phyloP scores from a whole-genome alignment of 2,797 vertebrate genomes.

The Callimico goeldii region DNA sequence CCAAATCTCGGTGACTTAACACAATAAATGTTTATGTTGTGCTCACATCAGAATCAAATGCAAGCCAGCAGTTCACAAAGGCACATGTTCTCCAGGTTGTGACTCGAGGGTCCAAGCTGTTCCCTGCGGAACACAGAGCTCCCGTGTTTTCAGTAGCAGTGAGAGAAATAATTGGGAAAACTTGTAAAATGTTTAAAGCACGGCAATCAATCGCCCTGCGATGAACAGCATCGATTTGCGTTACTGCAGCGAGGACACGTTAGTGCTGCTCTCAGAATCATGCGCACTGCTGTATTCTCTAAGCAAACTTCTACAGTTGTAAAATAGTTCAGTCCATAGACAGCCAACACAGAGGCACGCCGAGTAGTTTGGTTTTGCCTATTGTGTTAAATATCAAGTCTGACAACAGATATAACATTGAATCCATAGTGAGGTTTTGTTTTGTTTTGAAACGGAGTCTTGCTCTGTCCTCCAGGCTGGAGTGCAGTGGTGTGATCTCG shows the following conservation, averaged over 20 bases:
- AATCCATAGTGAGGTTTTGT: neutral
- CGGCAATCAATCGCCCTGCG: neutral
- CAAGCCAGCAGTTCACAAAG: neutral
- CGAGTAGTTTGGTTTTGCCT: neutral
- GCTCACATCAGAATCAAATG: too few species aligned
- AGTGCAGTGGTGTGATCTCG: rapidly evolving
- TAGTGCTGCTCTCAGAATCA: neutral
- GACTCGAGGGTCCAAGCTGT: neutral
- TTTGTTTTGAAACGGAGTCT: neutral
- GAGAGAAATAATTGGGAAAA: neutral
- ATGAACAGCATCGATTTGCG: neutral
- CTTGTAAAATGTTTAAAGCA: neutral
- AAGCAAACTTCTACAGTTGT: neutral
- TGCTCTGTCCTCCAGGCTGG: neutral
- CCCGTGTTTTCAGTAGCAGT: rapidly evolving
- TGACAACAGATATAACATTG: neutral
- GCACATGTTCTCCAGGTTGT: rapidly evolving
- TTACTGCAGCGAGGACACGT: neutral
- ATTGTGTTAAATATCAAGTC: neutral
- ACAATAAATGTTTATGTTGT: neutral
- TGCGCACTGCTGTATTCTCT: neutral
- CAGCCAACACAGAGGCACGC: neutral
- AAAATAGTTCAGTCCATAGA: neutral
- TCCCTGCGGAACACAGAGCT: rapidly evolving
- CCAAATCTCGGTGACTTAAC: neutral